Conservation (phyloP, 2,113 vertebrate species). For the Chaetorhynchus papuensis region DNA sequence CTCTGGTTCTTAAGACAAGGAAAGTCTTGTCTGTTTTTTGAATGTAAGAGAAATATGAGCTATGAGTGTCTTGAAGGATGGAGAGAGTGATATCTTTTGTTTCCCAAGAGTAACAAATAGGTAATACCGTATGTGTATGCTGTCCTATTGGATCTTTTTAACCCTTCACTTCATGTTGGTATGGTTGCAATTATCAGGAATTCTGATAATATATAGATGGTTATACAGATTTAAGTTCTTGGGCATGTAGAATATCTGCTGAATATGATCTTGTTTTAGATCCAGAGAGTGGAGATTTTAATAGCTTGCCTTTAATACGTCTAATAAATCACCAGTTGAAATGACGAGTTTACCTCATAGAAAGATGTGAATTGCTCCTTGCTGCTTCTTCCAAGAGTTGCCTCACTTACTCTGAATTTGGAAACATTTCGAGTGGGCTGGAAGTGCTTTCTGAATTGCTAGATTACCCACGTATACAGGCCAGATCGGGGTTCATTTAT, state of each 20-base stretch:
- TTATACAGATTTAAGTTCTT: background rate
- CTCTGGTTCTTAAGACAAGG: background rate
- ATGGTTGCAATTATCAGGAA: background rate
- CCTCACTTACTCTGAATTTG: conserved; percentile 59
- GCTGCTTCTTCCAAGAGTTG: conserved; percentile 50
- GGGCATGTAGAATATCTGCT: background rate
- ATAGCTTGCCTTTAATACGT: conserved; percentile 19
- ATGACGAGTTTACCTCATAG: conserved; percentile 34
- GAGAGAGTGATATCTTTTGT: background rate
- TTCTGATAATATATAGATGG: background rate
- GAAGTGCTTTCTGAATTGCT: conserved; percentile 33
- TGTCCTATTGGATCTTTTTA: background rate
- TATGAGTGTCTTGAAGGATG: background rate
- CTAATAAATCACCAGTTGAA: conserved; percentile 36
- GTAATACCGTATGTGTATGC: background rate
- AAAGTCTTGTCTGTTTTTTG: background rate
- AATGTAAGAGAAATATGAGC: background rate
- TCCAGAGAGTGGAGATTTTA: conserved; percentile 15
- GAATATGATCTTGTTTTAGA: background rate
- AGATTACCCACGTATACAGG: background rate
- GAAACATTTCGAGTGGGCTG: conserved; percentile 22
- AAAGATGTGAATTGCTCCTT: conserved; percentile 15
- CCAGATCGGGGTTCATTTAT: background rate
- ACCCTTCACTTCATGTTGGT: background rate
- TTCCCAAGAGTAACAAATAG: background rate